A percentile compares a stretch with the other conserved stretches of the same genome.
phyloP scores from a whole-genome alignment of 1,140 invertebrate species.

The Bacillus rossius region DNA sequence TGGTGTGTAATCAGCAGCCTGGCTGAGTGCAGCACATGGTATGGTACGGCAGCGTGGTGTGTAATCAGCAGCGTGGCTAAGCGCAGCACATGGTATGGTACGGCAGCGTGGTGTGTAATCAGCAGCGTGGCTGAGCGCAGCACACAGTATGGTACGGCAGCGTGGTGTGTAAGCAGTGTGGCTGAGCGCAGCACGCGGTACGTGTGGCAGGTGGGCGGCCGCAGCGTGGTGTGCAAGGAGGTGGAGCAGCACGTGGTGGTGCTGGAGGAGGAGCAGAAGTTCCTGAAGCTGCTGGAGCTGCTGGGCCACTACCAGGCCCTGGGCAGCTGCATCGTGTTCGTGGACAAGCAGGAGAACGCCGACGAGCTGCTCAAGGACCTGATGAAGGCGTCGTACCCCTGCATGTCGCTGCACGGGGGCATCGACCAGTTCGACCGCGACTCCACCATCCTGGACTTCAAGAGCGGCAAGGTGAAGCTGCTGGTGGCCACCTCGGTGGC shows the following conservation, averaged over 20 bases:
- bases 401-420: conserved; percentile 96
- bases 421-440: conserved; percentile 99
- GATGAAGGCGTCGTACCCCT: conserved; percentile 94
- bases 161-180: too few relatives aligned
- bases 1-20: too few relatives aligned
- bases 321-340: conserved; percentile 95
- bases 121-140: too few relatives aligned
- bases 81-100: too few relatives aligned
- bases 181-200: too few relatives aligned
- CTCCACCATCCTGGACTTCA: conserved; percentile 97
- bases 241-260: conserved; percentile 95
- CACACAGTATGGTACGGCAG: too few relatives aligned
- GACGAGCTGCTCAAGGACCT: conserved; percentile 93
- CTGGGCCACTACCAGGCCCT: conserved; percentile 91
- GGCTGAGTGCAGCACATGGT: too few relatives aligned
- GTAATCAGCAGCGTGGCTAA: too few relatives aligned
- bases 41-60: too few relatives aligned
- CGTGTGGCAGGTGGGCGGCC: conserved; percentile 72
- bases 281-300: conserved; percentile 94
- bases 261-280: conserved; percentile 95
- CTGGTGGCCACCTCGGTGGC: conserved; percentile 94
- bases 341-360: conserved; percentile 98
- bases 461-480: conserved; percentile 81
- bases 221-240: conserved; percentile 97
- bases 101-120: too few relatives aligned